Evolutionary conservation across 2,113 vertebrate genomes (phyloP).

Genomic region (Perognathus longimembris): DNA sequence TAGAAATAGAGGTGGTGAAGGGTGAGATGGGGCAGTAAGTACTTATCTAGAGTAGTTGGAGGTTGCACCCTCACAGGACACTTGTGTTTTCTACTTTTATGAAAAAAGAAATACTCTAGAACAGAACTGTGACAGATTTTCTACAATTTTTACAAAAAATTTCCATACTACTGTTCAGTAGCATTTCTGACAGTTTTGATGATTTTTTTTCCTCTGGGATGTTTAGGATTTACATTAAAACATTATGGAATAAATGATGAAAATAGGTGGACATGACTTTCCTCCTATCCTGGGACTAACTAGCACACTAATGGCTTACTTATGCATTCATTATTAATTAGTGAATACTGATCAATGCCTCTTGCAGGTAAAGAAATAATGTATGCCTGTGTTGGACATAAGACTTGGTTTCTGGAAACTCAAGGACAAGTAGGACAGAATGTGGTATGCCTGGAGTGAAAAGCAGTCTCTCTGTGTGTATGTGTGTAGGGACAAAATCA

Average conservation of each 20-base stretch:
- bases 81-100: not conserved
- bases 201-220: not conserved
- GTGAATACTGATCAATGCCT: not conserved
- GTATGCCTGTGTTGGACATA: not conserved
- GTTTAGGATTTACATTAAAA: slow-evolving; percentile 1
- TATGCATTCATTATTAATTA: not conserved
- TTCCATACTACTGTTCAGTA: not conserved
- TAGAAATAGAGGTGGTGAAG: not conserved
- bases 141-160: slow-evolving; percentile 16
- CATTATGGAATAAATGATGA: not conserved
- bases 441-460: rapidly evolving
- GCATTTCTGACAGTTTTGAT: not conserved
- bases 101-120: not conserved
- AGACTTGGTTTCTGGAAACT: not conserved
- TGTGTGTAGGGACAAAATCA: not conserved
- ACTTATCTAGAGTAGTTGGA: not conserved
- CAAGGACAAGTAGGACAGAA: not conserved
- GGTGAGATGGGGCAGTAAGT: no score
- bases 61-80: not conserved
- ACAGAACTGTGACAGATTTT: not conserved
- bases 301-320: not conserved
- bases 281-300: not conserved
- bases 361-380: not conserved
- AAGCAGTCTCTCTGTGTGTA: not conserved
- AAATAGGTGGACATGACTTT: not conserved